Percentiles rank a stretch among this genome's conserved stretches.
Evolutionary conservation across 2,113 vertebrate genomes (phyloP).

Genomic region (Aphyosemion australe): DNA sequence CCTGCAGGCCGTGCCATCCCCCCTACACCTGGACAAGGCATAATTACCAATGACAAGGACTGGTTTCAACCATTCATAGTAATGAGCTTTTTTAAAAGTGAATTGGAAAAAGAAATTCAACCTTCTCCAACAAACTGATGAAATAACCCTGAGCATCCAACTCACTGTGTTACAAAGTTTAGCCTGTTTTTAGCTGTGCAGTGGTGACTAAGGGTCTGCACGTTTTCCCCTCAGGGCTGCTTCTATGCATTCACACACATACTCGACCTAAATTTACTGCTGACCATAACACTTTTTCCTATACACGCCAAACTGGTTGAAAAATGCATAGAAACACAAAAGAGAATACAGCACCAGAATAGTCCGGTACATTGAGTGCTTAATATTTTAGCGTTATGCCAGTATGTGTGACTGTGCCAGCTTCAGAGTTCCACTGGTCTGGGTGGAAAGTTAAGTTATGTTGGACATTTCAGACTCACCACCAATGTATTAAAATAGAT

Average conservation of each 20-base stretch:
- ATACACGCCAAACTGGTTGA: neutral
- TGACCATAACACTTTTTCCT: neutral
- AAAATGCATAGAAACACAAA: neutral
- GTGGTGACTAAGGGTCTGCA: constrained; percentile 8
- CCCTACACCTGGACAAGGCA: neutral
- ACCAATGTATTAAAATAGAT: too few relatives aligned
- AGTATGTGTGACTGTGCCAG: neutral
- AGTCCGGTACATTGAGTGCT: neutral
- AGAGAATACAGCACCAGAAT: neutral
- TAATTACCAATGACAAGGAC: neutral
- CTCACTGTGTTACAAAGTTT: neutral
- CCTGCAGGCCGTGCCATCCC: neutral
- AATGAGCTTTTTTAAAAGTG: too few relatives aligned
- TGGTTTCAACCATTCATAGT: too few relatives aligned
- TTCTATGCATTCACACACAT: constrained; percentile 1
- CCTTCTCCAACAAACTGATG: neutral
- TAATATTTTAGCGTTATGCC: neutral
- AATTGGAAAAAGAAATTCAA: too few relatives aligned
- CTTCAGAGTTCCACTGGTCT: neutral
- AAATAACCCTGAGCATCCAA: constrained; percentile 4
- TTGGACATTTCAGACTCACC: too few relatives aligned
- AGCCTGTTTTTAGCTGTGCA: constrained; percentile 2
- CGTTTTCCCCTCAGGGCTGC: neutral
- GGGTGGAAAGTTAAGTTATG: neutral
- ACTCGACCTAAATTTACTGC: constrained; percentile 2